Evolutionary conservation across 2,113 vertebrate genomes (phyloP), one percentile per base, ranked within the genome.

Genomic region (Empidonax traillii): DNA sequence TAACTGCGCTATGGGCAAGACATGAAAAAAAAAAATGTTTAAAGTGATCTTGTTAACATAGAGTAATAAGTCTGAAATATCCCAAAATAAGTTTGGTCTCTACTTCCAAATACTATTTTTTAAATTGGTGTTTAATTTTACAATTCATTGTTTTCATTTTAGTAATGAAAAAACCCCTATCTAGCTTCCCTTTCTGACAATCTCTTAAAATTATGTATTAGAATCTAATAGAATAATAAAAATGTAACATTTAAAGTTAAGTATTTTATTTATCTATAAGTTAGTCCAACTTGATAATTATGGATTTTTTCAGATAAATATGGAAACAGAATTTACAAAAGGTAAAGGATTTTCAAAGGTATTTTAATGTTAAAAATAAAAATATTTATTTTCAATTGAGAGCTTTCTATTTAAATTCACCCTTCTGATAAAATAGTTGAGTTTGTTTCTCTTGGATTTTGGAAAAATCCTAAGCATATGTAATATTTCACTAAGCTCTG

Each of bases 121-220:
- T 81, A 96, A 89, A 91, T 5, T 86, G 13, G 17, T 39, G 62
- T 96, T 96, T 90, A 90, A 61, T 97, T 94, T 97, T 96, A 52
- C 52, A 93, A 41, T 84, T 88, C 14, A 30, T 78, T 14, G 14
- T 61, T 68, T 89, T 67, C 21, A 53, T 89, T 89, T 96, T 90
- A 77, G 55, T 94, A 85, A 71, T 53, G 90, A 71, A 75, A 86
- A 79, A 84, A 61, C 41, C 28, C 16, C 44, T 90, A 13, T 53
- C 79, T 91, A 87, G 37, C 61, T 82, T 85, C 37, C n/a, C 49
- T 95, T 82, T 89, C 88, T 12, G 20, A 20, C 49, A 94, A 9
- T 80, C 44, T 78, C 63, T 63, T 89, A 91, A 94, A 94, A 86
- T 91, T 89, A 86, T 89, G 93, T 90, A 43, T 95, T 96, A 92